phyloP scores from a whole-genome alignment of 2,113 vertebrate species.

The Neodon shergylaensis region DNA sequence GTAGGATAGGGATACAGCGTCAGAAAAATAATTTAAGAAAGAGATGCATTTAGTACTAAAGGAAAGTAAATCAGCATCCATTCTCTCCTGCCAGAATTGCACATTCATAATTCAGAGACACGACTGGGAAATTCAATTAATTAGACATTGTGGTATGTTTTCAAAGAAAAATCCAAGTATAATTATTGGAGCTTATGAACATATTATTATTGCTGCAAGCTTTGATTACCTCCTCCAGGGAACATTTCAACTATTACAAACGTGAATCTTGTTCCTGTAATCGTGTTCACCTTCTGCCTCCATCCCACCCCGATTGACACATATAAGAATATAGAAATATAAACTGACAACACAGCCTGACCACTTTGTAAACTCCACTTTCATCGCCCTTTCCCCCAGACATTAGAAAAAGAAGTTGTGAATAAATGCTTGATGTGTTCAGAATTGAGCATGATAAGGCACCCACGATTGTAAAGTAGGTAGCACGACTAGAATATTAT shows the following conservation, averaged over 20 bases:
- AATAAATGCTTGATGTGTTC: neutral
- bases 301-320: too few relatives aligned
- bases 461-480: neutral
- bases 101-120: constrained; percentile 7
- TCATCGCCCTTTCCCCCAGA: neutral
- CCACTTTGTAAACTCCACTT: neutral
- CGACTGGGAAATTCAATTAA: neutral
- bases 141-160: neutral
- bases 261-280: neutral
- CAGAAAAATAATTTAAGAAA: neutral
- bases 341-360: neutral
- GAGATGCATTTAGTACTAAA: neutral
- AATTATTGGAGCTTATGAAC: neutral
- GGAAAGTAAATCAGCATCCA: neutral
- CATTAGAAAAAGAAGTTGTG: too few relatives aligned
- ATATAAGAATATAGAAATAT: neutral
- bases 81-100: neutral
- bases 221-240: neutral
- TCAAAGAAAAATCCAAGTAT: neutral
- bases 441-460: neutral
- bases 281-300: neutral
- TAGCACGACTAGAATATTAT: neutral
- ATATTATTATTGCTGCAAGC: neutral
- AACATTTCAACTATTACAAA: neutral
- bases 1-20: neutral